Evolutionary conservation across 2,888 invertebrate genomes (phyloP), one percentile per base, ranked within the genome.

Genomic region (Aphrophora alni): DNA sequence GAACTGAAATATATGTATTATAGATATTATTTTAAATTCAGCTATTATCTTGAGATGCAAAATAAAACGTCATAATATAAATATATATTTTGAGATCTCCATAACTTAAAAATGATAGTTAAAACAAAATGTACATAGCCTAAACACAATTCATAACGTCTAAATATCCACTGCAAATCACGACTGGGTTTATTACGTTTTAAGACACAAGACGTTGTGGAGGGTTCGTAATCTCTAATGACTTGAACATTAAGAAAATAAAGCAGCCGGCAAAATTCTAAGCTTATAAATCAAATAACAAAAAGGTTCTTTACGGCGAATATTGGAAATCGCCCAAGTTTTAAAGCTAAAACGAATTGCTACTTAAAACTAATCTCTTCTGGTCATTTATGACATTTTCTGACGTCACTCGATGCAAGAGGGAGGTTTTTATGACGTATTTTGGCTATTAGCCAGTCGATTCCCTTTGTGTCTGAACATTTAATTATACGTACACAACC

Each of bases 371-470:
- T 44, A 44, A 44, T 44, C 44, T 44, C 44, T 14, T 14, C 17
- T 26, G 74, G 74, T 74, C 74, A 74, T 74, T 74, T 74, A 44
- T 74, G 74, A 74, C 74, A 74, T 74, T 38, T 38, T 2, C 74
- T 74, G 74, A 74, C 74, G 74, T 74, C 74, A 74, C 44, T 74
- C 12, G 74, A 44, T 38, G 74, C 17, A 38, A 74, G 44, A 24
- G 12, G n/a, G 44, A 44, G 74, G 33, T 38, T 74, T 72, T 74
- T 74, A 74, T 74, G 74, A 74, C 74, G 74, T 74, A 38, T 74
- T 74, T 26, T 74, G 74, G 74, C 38, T 14, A 28, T 24, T 21
- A 0, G 74, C 74, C 74, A 74, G 26, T 14, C 27, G 28, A 44
- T 44, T 7, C 44, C 17, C 44, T 44, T 44, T 44, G 44, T 44